Evolutionary conservation across 2,797 vertebrate species (phyloP), one percentile per base, ranked within the genome.

Genomic region (Sebastiscus albofasciatus): DNA sequence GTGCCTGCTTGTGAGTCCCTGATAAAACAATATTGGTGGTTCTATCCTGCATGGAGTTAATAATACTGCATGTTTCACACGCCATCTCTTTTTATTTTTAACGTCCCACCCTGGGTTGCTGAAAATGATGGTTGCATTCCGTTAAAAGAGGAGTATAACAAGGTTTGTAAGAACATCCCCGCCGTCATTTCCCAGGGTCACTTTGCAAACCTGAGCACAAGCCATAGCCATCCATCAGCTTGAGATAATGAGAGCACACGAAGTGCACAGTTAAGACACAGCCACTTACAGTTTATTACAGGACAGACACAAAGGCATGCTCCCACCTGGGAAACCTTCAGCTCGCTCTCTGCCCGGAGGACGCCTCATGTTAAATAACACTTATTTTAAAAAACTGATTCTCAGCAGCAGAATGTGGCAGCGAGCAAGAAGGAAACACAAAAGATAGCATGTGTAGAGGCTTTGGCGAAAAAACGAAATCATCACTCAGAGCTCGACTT

Each of bases 231-330:
- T 95, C 94, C 92, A 96, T 96, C 95, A 95, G 88, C 68, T 77
- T 93, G 94, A 95, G 93, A 89, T 96, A 96, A 96, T 95, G 94
- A 95, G 95, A 95, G 93, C 94, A 91, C 76, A 82, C 67, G 39
- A 90, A 89, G 90, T 89, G 89, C 84, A 84, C 87, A 64, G 87
- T 90, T 85, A 92, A 93, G 90, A 94, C 90, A 86, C 79, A 83
- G 72, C 73, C 87, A 83, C 92, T 94, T 90, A 93, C 89, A 89
- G 91, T 93, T 94, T 93, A 93, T 93, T 88, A 86, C 80, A 88
- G 85, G 85, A 87, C 75, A 79, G 70, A 82, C 89, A 90, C 88
- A 84, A 85, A 90, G 75, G 78, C 84, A 72, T 81, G 86, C 84
- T 79, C 84, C 82, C 79, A 74, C 72, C 80, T 78, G 78, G 87